A percentile compares a stretch with the other conserved stretches of the same genome.
phyloP scores from a whole-genome alignment of 2,888 invertebrate species.

The Aethes cnicana region DNA sequence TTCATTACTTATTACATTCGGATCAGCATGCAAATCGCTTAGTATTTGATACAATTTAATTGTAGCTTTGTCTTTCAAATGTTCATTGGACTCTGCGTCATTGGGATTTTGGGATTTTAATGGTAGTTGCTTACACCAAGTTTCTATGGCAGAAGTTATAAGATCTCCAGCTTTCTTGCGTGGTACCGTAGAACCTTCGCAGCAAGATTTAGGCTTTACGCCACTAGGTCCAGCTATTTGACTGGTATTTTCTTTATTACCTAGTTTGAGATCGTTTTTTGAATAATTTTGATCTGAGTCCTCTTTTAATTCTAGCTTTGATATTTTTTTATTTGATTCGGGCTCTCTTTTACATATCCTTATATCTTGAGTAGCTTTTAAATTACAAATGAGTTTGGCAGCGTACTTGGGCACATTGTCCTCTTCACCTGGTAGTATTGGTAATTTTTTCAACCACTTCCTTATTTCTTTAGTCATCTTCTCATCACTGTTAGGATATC shows the following conservation, averaged over 20 bases:
- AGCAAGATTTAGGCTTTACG: constrained; percentile 27
- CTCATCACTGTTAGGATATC: constrained; percentile 38
- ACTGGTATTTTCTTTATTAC: constrained; percentile 34
- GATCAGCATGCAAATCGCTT: constrained; percentile 53
- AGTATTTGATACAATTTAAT: constrained; percentile 58
- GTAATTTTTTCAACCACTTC: constrained; percentile 56
- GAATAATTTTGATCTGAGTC: constrained; percentile 8
- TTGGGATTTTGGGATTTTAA: constrained; percentile 38
- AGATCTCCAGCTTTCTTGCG: constrained; percentile 49
- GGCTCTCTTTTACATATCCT: constrained; percentile 46
- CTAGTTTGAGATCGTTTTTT: constrained; percentile 29
- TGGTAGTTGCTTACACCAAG: constrained; percentile 57
- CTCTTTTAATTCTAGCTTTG: constrained; percentile 12
- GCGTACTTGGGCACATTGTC: constrained; percentile 41
- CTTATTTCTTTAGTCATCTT: constrained; percentile 52
- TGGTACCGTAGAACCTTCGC: constrained; percentile 28
- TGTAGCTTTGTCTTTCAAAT: constrained; percentile 45
- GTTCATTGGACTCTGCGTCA: constrained; percentile 38
- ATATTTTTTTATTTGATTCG: background rate
- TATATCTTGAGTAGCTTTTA: constrained; percentile 46
- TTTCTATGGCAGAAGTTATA: constrained; percentile 50
- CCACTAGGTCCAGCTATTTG: constrained; percentile 42
- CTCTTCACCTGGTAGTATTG: constrained; percentile 42
- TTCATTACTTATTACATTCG: constrained; percentile 49
- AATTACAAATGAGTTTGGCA: constrained; percentile 41